Evolutionary conservation across 2,797 vertebrate genomes (phyloP).

Genomic region (Zenarchopterus dispar): DNA sequence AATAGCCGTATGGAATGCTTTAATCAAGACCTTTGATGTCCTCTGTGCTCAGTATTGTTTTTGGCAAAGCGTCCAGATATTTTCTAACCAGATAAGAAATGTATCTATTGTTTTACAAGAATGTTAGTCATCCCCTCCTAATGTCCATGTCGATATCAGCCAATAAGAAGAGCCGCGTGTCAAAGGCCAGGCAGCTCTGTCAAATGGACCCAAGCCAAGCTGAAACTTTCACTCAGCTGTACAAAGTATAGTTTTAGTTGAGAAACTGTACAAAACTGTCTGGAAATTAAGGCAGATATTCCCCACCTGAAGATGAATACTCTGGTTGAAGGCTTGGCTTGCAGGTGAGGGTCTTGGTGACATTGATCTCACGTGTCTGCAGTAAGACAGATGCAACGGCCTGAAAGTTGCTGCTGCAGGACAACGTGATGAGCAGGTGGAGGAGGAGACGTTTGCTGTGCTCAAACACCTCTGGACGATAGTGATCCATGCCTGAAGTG

Average conservation of each 20-base stretch:
- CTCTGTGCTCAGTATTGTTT: constrained; percentile 67
- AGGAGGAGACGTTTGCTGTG: constrained; percentile 95
- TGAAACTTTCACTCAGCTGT: not conserved
- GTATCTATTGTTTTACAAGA: constrained; percentile 63
- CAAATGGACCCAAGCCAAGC: constrained; percentile 2
- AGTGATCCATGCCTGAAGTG: constrained; percentile 93
- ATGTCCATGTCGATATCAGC: constrained; percentile 36
- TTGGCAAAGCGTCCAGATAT: constrained; percentile 71
- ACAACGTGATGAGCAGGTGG: constrained; percentile 92
- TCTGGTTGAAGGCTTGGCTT: constrained; percentile 89
- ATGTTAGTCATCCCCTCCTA: constrained; percentile 52
- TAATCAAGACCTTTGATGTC: constrained; percentile 80
- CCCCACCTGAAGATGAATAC: constrained; percentile 88
- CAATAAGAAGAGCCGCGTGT: constrained; percentile 29
- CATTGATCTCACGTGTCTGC: constrained; percentile 89
- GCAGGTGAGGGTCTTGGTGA: constrained; percentile 91
- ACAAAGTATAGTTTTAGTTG: not conserved
- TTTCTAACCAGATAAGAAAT: constrained; percentile 74
- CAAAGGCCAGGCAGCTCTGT: constrained; percentile 32
- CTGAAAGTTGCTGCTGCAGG: constrained; percentile 93
- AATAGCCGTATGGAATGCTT: constrained; percentile 80
- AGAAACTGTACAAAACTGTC: constrained; percentile 3
- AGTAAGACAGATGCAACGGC: constrained; percentile 91
- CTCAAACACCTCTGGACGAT: constrained; percentile 95
- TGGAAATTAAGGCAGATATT: not conserved